Base-by-base conservation (phyloP, 2,888 invertebrate species). In the Lissocephala sabroskyi region DNA sequence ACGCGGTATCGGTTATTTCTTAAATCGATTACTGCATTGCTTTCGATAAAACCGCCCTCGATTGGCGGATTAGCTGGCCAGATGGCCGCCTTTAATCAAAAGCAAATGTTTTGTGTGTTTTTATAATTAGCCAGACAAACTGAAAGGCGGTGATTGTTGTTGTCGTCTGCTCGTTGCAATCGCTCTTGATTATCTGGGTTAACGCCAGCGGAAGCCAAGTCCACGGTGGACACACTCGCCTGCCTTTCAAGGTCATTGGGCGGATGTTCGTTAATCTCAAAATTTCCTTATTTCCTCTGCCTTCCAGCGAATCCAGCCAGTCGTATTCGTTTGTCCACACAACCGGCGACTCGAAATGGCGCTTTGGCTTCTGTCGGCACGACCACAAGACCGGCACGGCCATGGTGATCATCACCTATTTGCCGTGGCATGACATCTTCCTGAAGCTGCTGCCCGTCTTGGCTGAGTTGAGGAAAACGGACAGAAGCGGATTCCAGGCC, bases 381-480 rank as follows among this genome's bases (percentile, higher is more conserved):
- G 95, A 97, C 82, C 95, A 97, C 3, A 92, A 93, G 82, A 90
- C 92, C 17, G 91, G 94, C 80, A 93, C 94, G 14, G 94, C 96
- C 52, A 86, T 95, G 82, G 92, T 95, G 39, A 85, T 95, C 63
- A 86, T 93, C 64, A 97, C 97, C 79, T 94, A 92, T 83, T 87
- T 98, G 79, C 97, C 97, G 66, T 98, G 97, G 97, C 97, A 97
- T 83, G 96, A 97, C 85, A 92, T 93, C 79, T 98, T 98, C 87
- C 96, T 85, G 11, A 79, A 80, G 57, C 64, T 85, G 32, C 49
- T 85, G 36, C 64, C 78, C 23, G 78, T 84, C 16, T 59, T 85
- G 18, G 80, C 79, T 18, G 83, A 84, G 44, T 51, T 85, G n/a
- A 75, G 80, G 40, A 75, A 81, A 14, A 73, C 63, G 2, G 73